A percentile compares a stretch with the other conserved stretches of the same genome.
These are phyloP conservation scores for Eurystomus gularis DNA, from an alignment of 2,113 vertebrate species.

Conservation along the genomic window DNA sequence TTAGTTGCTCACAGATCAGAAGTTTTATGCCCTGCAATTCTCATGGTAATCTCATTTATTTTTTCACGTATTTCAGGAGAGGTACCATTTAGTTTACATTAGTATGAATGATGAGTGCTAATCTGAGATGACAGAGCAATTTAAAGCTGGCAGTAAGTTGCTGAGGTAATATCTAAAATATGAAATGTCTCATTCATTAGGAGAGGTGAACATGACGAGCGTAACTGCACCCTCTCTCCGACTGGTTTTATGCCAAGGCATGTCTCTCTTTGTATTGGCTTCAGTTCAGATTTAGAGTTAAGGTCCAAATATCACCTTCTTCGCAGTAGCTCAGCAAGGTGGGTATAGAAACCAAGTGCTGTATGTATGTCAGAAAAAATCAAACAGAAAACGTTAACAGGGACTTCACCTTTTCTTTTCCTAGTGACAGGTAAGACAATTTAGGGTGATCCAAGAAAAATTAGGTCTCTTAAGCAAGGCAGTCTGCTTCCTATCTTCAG, in stretches of 20 bases:
- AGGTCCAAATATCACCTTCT: not conserved
- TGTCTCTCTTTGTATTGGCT: not conserved
- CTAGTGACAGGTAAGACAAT: not conserved
- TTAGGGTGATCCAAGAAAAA: not conserved
- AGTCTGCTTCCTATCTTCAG: not conserved
- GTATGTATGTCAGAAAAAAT: not conserved
- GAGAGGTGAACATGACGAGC: not conserved
- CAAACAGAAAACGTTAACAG: not conserved
- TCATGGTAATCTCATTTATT: constrained; percentile 40
- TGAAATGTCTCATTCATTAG: not conserved
- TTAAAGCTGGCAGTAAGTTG: constrained; percentile 24
- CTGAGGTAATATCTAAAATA: constrained; percentile 23
- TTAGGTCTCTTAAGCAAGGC: not conserved
- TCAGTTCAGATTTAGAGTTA: constrained; percentile 5
- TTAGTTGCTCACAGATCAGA: not conserved
- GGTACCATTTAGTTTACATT: constrained; percentile 21
- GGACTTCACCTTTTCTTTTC: not conserved
- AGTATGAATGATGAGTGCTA: constrained; percentile 39
- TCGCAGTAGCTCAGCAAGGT: not conserved
- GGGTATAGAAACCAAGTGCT: not conserved
- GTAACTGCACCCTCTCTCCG: not conserved
- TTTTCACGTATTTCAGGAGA: constrained; percentile 21
- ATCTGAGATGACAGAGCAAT: constrained; percentile 47
- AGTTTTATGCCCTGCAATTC: not conserved
- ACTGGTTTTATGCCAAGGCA: not conserved